Percentiles rank a stretch among this genome's conserved stretches.
These are phyloP conservation scores for Malurus alboscapulatus DNA, from an alignment of 2,113 vertebrate genomes.

Conservation along the genomic window DNA sequence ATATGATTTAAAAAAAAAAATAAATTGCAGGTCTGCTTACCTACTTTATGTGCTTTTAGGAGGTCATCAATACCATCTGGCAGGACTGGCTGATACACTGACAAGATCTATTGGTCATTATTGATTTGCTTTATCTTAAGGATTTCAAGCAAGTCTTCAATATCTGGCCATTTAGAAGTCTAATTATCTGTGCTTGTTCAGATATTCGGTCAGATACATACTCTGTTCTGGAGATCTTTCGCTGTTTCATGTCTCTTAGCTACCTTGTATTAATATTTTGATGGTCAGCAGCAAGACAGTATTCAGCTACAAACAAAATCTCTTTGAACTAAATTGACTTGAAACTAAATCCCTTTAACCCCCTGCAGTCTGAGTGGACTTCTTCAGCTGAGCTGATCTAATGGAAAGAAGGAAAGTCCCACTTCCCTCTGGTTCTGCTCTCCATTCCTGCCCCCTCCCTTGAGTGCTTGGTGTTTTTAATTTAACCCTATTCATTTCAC, in stretches of 20 bases:
- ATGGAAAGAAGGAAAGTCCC: background rate
- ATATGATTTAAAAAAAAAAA: background rate
- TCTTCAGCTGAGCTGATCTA: background rate
- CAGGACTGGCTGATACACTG: background rate
- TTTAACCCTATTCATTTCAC: background rate
- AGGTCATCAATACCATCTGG: background rate
- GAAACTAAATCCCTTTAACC: background rate
- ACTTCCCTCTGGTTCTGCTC: background rate
- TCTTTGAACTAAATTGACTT: background rate
- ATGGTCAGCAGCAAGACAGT: background rate
- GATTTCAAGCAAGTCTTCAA: background rate
- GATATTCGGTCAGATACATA: background rate
- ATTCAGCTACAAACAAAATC: background rate
- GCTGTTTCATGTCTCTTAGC: background rate
- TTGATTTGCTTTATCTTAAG: background rate
- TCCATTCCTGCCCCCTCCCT: background rate
- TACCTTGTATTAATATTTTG: background rate
- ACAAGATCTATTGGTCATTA: slow-evolving; percentile 5
- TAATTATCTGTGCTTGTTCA: background rate
- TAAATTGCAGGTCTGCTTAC: background rate
- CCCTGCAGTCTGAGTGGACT: background rate
- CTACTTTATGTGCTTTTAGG: background rate
- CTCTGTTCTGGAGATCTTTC: background rate
- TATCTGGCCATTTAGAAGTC: background rate
- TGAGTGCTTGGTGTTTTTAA: background rate